A percentile compares a stretch with the other conserved stretches of the same genome.
Conservation (phyloP, 2,113 vertebrate species). For the Rhipidura dahli region DNA sequence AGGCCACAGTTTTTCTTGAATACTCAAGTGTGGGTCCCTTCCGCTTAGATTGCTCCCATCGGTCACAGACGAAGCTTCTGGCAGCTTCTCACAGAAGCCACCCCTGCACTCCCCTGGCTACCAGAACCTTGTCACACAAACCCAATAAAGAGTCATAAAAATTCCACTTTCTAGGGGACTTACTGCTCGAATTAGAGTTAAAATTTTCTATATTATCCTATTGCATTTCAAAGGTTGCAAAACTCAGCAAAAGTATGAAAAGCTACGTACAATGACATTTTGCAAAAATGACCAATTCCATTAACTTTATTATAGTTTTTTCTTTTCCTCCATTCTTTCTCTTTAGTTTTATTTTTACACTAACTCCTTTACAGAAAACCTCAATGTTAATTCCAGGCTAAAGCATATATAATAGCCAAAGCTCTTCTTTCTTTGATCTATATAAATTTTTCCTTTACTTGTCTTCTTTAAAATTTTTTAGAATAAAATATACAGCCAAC, state of each 20-base stretch:
- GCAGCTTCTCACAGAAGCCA: neutral
- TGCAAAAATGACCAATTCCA: neutral
- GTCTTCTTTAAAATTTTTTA: neutral
- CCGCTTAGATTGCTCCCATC: neutral
- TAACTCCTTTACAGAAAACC: neutral
- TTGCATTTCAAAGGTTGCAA: neutral
- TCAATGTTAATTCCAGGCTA: neutral
- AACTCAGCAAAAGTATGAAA: neutral
- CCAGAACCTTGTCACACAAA: neutral
- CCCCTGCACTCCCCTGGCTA: neutral
- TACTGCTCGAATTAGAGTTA: neutral
- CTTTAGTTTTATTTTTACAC: neutral
- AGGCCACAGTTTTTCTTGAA: neutral
- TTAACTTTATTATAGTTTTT: neutral
- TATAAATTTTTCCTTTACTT: neutral
- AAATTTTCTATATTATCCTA: neutral
- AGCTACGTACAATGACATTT: neutral
- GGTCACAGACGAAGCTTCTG: neutral
- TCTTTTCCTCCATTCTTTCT: neutral
- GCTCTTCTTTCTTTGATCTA: neutral
- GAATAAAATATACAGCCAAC: neutral
- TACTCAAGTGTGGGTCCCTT: neutral
- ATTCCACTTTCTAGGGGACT: neutral
- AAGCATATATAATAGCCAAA: neutral
- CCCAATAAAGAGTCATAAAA: neutral